Evolutionary conservation across 2,888 invertebrate species (phyloP).

Genomic region (Drosophila dives): DNA sequence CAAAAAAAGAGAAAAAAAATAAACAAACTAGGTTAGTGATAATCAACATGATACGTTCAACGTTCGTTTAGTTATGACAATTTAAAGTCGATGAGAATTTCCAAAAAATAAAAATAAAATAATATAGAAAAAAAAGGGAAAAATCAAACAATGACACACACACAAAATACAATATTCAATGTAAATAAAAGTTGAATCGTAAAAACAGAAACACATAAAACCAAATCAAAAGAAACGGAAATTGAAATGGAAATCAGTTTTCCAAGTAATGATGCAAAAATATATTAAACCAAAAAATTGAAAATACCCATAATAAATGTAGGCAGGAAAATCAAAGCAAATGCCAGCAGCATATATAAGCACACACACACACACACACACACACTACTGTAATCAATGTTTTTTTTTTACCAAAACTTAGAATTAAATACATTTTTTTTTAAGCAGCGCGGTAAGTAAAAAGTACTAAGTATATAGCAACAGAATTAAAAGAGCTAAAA

Average conservation of each 20-base stretch:
- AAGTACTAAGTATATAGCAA: constrained; percentile 52
- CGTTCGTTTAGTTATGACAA: constrained; percentile 76
- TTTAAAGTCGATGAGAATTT: constrained; percentile 35
- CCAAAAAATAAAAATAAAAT: constrained; percentile 7
- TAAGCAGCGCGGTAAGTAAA: constrained; percentile 48
- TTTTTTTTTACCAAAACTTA: constrained; percentile 48
- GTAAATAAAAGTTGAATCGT: constrained; percentile 61
- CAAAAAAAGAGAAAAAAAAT: constrained; percentile 10
- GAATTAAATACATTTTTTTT: constrained; percentile 55
- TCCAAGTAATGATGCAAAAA: constrained; percentile 43
- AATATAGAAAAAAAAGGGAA: not conserved
- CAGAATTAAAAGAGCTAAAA: constrained; percentile 1
- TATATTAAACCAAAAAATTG: constrained; percentile 22
- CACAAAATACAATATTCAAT: constrained; percentile 54
- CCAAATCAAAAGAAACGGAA: constrained; percentile 12
- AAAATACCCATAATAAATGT: constrained; percentile 35
- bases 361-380: constrained; percentile 17
- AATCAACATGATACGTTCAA: constrained; percentile 76
- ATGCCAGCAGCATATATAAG: constrained; percentile 22
- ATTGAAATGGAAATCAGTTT: constrained; percentile 29
- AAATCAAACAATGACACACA: constrained; percentile 17
- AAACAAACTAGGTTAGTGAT: constrained; percentile 71
- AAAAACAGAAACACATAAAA: constrained; percentile 1
- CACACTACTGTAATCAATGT: constrained; percentile 43
- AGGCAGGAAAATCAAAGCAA: constrained; percentile 53